Evolutionary conservation across 2,113 vertebrate genomes (phyloP).

Genomic region (Crotalus helleri): DNA sequence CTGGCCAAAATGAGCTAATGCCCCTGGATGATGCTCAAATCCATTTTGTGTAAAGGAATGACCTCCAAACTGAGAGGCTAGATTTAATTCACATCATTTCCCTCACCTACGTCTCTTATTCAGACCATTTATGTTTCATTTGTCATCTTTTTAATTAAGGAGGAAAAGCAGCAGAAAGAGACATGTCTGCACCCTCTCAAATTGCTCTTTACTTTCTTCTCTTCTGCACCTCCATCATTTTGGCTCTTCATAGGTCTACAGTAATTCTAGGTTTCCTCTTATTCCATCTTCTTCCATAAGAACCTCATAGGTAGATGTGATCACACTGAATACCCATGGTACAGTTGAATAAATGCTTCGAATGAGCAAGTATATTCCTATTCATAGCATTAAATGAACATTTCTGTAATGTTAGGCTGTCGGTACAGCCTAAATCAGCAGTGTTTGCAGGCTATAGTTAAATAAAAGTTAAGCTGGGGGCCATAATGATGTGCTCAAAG

Average conservation of each 20-base stretch:
- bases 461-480: neutral
- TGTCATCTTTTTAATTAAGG: neutral
- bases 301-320: neutral
- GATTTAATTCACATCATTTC: neutral
- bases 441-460: neutral
- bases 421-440: neutral
- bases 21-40: neutral
- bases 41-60: neutral
- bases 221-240: neutral
- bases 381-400: neutral
- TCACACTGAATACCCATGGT: neutral
- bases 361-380: neutral
- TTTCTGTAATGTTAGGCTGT: neutral
- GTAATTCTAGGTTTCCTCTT: neutral
- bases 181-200: neutral
- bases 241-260: neutral
- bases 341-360: neutral
- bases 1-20: conserved; percentile 17
- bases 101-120: neutral
- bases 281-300: neutral
- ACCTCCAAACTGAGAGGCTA: neutral
- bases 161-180: too few species aligned
- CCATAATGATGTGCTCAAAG: neutral
- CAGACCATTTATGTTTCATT: neutral
- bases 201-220: neutral